Conservation (phyloP, 2,888 invertebrate species). For the Drosophila sordidapex region DNA sequence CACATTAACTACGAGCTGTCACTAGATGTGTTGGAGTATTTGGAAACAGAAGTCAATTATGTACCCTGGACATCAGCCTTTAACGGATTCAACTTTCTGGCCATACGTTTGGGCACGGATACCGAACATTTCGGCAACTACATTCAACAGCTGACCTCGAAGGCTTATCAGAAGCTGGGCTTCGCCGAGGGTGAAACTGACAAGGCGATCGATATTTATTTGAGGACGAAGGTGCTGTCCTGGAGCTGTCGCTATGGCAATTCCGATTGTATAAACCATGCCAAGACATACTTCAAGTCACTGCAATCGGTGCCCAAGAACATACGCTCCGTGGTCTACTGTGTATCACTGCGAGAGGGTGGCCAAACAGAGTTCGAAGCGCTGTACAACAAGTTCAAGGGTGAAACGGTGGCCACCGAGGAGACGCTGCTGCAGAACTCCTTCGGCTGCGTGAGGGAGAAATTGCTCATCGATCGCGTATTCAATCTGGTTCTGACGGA, state of each 20-base stretch:
- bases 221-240: slow-evolving; percentile 87
- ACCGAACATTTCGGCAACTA: slow-evolving; percentile 81
- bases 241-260: slow-evolving; percentile 89
- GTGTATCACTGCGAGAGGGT: slow-evolving; percentile 89
- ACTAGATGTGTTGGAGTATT: slow-evolving; percentile 89
- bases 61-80: slow-evolving; percentile 92
- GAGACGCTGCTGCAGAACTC: slow-evolving; percentile 88
- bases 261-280: slow-evolving; percentile 86
- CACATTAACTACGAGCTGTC: slow-evolving; percentile 87
- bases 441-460: slow-evolving; percentile 89
- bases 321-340: slow-evolving; percentile 90
- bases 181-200: slow-evolving; percentile 85
- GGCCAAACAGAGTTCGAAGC: slow-evolving; percentile 87
- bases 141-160: slow-evolving; percentile 85
- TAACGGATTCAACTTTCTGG: slow-evolving; percentile 84
- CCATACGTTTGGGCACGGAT: slow-evolving; percentile 76
- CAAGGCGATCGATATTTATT: slow-evolving; percentile 86
- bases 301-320: slow-evolving; percentile 86
- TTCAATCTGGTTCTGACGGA: slow-evolving; percentile 85
- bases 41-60: slow-evolving; percentile 89
- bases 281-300: slow-evolving; percentile 83
- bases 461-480: slow-evolving; percentile 86
- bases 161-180: slow-evolving; percentile 86
- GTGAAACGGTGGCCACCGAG: slow-evolving; percentile 89
- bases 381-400: slow-evolving; percentile 87